Conservation (phyloP, 2,113 vertebrate genomes). For the Oceanites oceanicus region DNA sequence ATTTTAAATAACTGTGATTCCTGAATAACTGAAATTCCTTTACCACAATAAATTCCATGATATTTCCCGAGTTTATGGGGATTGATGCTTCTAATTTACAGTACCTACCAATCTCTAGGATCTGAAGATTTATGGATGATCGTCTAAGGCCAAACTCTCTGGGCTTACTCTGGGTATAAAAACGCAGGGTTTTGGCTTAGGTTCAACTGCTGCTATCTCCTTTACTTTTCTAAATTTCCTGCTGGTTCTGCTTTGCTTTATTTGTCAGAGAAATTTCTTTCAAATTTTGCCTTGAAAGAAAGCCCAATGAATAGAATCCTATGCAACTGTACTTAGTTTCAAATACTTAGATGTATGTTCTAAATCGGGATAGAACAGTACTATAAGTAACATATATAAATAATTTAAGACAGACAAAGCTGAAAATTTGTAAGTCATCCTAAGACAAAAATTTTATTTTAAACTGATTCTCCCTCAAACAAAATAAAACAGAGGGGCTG, state of each 20-base stretch:
- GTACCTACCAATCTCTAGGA: not conserved
- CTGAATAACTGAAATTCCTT: not conserved
- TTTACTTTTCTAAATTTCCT: not conserved
- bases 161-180: not conserved
- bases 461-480: not conserved
- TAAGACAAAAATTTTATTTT: not conserved
- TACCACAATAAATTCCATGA: not conserved
- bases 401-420: not conserved
- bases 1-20: not conserved
- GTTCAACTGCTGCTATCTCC: not conserved
- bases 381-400: not conserved
- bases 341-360: not conserved
- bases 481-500: not conserved
- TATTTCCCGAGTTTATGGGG: not conserved
- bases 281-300: not conserved
- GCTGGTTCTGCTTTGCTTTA: not conserved
- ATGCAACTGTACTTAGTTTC: not conserved
- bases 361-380: not conserved
- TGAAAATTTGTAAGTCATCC: not conserved
- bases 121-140: not conserved
- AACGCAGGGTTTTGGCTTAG: not conserved
- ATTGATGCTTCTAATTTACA: not conserved
- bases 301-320: not conserved
- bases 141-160: not conserved
- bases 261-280: not conserved